Conservation (phyloP, 1,140 invertebrate genomes). For the Polyergus mexicanus region DNA sequence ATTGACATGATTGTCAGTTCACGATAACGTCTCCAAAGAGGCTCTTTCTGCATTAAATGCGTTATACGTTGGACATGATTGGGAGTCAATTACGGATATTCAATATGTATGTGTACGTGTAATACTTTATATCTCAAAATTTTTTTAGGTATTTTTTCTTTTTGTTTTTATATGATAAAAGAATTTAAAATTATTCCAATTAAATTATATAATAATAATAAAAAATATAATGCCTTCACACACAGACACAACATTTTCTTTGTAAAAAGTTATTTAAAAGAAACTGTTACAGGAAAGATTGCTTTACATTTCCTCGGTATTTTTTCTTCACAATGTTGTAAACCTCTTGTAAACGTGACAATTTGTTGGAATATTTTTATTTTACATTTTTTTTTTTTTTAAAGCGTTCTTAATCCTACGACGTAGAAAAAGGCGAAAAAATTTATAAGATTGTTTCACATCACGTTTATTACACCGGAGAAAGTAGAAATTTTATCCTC, state of each 20-base stretch:
- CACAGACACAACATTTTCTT: neutral
- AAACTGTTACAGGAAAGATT: neutral
- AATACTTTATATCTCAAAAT: neutral
- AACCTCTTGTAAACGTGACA: neutral
- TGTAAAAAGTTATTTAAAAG: neutral
- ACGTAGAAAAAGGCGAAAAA: neutral
- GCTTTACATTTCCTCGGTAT: neutral
- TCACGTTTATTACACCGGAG: constrained; percentile 19
- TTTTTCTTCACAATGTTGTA: neutral
- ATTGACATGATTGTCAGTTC: neutral
- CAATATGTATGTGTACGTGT: too few species aligned
- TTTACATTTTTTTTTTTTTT: neutral
- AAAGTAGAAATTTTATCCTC: constrained; percentile 13
- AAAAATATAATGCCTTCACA: neutral
- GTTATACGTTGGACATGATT: constrained; percentile 17
- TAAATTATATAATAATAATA: neutral
- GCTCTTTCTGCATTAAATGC: neutral
- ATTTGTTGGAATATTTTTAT: constrained; percentile 6
- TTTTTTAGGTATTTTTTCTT: neutral
- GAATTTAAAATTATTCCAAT: neutral
- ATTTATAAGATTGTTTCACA: constrained; percentile 8
- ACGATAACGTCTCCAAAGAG: neutral
- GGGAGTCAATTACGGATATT: neutral
- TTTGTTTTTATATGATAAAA: neutral
- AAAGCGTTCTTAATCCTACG: neutral